phyloP scores from a whole-genome alignment of 1,140 invertebrate species.

The Diachasma alloeum region DNA sequence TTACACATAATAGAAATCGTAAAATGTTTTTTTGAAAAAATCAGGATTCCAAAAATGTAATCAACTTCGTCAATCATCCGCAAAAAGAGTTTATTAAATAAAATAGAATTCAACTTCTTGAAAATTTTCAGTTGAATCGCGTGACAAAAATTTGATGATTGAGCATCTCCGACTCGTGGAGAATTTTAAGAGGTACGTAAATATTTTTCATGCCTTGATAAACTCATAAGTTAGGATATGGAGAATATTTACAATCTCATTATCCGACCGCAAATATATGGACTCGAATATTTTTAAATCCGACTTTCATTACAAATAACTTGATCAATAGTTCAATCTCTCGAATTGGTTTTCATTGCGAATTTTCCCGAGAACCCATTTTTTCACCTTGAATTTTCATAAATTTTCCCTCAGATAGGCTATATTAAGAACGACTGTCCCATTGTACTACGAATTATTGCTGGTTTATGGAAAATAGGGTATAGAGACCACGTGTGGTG shows the following conservation, averaged over 20 bases:
- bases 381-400: neutral
- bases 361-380: neutral
- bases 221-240: neutral
- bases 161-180: no score
- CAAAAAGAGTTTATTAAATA: no score
- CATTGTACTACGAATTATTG: neutral
- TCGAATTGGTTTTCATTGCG: neutral
- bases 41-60: no score
- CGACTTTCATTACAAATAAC: neutral
- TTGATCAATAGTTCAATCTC: neutral
- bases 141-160: no score
- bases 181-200: no score
- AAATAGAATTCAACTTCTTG: no score
- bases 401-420: neutral
- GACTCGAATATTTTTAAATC: neutral
- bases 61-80: no score
- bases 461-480: neutral
- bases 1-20: no score
- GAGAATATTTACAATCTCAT: neutral
- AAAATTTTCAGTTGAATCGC: no score
- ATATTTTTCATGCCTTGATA: no score
- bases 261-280: neutral
- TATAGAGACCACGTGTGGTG: neutral
- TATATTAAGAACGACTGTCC: neutral
- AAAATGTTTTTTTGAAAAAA: no score